Evolutionary conservation across 2,113 vertebrate species (phyloP).

Genomic region (Tapirus terrestris): DNA sequence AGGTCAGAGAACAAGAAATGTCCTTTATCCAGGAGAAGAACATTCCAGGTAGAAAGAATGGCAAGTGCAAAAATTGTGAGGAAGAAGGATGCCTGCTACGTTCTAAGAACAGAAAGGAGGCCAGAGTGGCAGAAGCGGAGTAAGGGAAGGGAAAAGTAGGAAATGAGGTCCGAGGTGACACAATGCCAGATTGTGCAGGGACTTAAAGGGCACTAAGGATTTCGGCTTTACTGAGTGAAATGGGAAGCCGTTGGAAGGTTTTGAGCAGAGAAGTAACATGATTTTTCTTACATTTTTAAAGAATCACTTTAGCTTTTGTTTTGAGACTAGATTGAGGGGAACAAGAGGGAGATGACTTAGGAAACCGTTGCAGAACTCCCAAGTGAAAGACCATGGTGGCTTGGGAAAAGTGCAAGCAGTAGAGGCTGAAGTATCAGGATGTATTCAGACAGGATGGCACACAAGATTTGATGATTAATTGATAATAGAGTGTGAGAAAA

Average conservation of each 20-base stretch:
- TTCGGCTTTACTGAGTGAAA: neutral
- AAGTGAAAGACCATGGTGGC: neutral
- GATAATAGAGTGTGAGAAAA: neutral
- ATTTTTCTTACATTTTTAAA: neutral
- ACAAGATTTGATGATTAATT: neutral
- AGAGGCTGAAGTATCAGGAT: neutral
- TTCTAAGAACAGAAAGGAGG: neutral
- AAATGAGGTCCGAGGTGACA: constrained; percentile 16
- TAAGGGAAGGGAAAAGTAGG: neutral
- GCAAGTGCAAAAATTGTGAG: neutral
- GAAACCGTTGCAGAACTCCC: neutral
- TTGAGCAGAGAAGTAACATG: neutral
- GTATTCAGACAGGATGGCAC: neutral
- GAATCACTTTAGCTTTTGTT: neutral
- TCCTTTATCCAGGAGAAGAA: neutral
- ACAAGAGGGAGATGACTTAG: neutral
- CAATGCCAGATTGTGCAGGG: neutral
- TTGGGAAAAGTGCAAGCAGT: neutral
- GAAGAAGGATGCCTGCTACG: neutral
- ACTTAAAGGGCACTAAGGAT: neutral
- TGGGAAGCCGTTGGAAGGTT: neutral
- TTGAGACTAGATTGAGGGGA: neutral
- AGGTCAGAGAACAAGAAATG: neutral
- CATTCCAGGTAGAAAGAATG: neutral
- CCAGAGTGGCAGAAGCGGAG: neutral